Evolutionary conservation across 2,888 invertebrate species (phyloP), one percentile per base, ranked within the genome.

Genomic region (Mimachlamys varia): DNA sequence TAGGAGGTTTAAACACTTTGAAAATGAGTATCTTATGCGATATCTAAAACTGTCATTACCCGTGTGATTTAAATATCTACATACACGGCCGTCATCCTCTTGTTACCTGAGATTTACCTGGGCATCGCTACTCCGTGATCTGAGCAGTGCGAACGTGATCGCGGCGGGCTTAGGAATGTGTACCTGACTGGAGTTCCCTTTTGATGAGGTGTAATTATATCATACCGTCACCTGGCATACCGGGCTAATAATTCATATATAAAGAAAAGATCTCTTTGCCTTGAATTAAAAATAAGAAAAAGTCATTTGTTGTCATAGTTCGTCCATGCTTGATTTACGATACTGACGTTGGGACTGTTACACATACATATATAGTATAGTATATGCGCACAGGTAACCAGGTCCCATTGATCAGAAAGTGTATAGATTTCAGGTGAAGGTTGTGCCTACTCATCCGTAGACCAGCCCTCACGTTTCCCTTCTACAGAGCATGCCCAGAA

Each of bases 381-480:
- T 44, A 44, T 49, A 50, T 50, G 53, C n/a, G 50, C 50, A 53
- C 53, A 88, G 88, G 88, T 88, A 88, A 53, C 49, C 88, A 49
- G 13, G 76, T 91, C 89, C 89, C 91, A 91, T 91, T 91, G 88
- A 91, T 91, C 89, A 89, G 19, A 53, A 53, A 53, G 53, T 53
- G 53, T 53, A 7, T 50, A 88, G 89, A 62, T 44, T 49, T 88
- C 88, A 88, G 76, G 91, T 91, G 89, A 91, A 62, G 89, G 88
- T 38, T 62, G 87, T 53, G 89, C 5, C 89, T 89, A 91, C 90
- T 91, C 91, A 89, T 87, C 88, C 90, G 89, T 58, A 89, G 89
- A 90, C 53, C 89, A 62, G 49, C 89, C 87, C 89, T 92, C 92
- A 92, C 92, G 92, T 92, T 92, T 89, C 76, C 90, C 87, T 88